Evolutionary conservation across 2,888 invertebrate species (phyloP), one percentile per base, ranked within the genome.

Genomic region (Seira musarum): DNA sequence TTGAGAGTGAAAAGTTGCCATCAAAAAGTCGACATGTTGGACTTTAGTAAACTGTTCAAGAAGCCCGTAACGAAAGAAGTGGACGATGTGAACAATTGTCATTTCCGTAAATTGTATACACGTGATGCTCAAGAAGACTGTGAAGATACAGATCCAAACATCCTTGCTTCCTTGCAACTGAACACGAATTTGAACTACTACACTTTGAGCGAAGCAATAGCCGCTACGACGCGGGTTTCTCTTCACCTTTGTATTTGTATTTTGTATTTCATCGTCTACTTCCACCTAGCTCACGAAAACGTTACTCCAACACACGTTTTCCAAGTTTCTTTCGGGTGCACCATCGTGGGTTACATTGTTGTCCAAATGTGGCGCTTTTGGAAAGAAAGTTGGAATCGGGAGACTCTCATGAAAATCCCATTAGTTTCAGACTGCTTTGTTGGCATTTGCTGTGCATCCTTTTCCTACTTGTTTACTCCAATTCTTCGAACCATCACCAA

Each of bases 401-500:
- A 76, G 1, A 76, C 66, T 3, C 30, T 79, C 21, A 66, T 24
- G 76, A 70, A 81, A 76, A 53, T 66, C 21, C 40, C 78, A 10
- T 19, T 72, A 8, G 17, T 65, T 71, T 74, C 80, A 30, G 66
- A 79, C 53, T 68, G 65, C 73, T 68, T 57, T 57, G 80, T 82
- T 2, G 64, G 65, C 2, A 17, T 80, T 15, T 46, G 24, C 15
- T 82, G 76, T 60, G 75, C 66, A 0, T 30, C 72, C 0, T 79
- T 72, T 30, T 72, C 75, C 1, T 74, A 81, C 53, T 80, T 82
- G 6, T 78, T 80, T 49, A 68, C 66, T 5, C 80, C 99, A 98
- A 0, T 92, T 98, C 19, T 89, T 98, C 40, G 98, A 88, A 98
- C 97, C 0, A 90, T 99, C 68, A 99, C 99, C 0, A 96, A 97